A percentile compares a stretch with the other conserved stretches of the same genome.
These are phyloP conservation scores for Vollenhovia emeryi DNA, from an alignment of 1,140 invertebrate species.

Conservation along the genomic window DNA sequence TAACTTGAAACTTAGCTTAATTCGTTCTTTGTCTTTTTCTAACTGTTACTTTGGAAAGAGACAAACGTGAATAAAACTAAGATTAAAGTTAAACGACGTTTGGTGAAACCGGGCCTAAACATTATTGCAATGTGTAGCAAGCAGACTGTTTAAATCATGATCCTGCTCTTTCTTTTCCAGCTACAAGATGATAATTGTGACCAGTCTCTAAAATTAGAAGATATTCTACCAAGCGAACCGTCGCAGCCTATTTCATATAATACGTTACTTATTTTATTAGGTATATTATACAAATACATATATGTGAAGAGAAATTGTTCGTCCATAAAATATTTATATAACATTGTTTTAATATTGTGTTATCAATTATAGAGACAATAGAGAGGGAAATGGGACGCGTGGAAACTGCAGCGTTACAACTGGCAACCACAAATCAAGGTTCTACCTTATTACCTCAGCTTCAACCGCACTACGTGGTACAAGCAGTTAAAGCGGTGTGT, in stretches of 20 bases:
- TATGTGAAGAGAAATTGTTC: background rate
- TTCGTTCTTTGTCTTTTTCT: too few relatives aligned
- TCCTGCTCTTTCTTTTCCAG: conserved; percentile 68
- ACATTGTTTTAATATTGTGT: background rate
- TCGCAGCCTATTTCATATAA: conserved; percentile 91
- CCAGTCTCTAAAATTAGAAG: conserved; percentile 89
- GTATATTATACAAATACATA: conserved; percentile 80
- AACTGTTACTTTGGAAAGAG: too few relatives aligned
- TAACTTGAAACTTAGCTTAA: too few relatives aligned
- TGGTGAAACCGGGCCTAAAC: too few relatives aligned
- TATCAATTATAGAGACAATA: conserved; percentile 88
- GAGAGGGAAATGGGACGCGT: conserved; percentile 93
- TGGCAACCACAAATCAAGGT: conserved; percentile 84
- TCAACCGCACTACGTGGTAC: conserved; percentile 89
- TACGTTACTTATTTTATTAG: conserved; percentile 91
- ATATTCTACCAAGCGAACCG: conserved; percentile 91
- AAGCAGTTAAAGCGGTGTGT: conserved; percentile 97
- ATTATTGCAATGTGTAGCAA: background rate
- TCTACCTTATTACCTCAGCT: conserved; percentile 83
- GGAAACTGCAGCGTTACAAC: conserved; percentile 87
- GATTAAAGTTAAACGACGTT: too few relatives aligned
- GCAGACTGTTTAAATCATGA: background rate
- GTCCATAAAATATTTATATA: background rate
- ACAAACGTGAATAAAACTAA: too few relatives aligned
- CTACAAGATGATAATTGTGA: conserved; percentile 92